These are phyloP conservation scores for Pycnomerus fuliginosus DNA, from an alignment of 2,888 invertebrate genomes.

Conservation along the genomic window DNA sequence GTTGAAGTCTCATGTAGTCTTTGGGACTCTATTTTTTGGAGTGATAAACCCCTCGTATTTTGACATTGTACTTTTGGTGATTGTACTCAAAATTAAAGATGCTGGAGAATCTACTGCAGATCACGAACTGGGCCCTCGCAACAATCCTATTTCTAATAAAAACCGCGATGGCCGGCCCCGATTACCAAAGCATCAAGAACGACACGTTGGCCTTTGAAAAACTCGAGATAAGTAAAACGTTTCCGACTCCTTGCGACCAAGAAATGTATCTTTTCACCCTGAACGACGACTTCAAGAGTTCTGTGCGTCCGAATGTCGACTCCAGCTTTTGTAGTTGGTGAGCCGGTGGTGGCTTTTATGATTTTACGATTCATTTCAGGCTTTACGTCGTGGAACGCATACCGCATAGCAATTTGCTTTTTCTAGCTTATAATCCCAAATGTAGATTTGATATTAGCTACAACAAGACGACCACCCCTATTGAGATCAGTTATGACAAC, in stretches of 20 bases:
- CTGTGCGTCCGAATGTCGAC: constrained; percentile 27
- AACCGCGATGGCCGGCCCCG: constrained; percentile 32
- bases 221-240: constrained; percentile 72
- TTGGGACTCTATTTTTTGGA: too few relatives aligned
- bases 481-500: constrained; percentile 45
- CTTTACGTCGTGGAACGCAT: constrained; percentile 75
- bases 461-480: constrained; percentile 45
- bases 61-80: too few relatives aligned
- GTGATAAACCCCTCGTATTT: too few relatives aligned
- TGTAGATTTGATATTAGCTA: constrained; percentile 56
- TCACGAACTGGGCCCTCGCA: constrained; percentile 45
- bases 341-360: constrained; percentile 33
- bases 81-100: too few relatives aligned
- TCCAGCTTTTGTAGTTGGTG: constrained; percentile 60
- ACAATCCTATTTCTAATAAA: constrained; percentile 26
- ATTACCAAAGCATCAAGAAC: constrained; percentile 37
- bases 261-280: constrained; percentile 54
- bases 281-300: constrained; percentile 30
- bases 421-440: constrained; percentile 71
- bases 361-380: constrained; percentile 50
- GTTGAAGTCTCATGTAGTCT: too few relatives aligned
- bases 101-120: constrained; percentile 43
- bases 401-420: constrained; percentile 73
- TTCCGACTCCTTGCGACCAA: constrained; percentile 83
- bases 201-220: constrained; percentile 59